Evolutionary conservation across 2,888 invertebrate species (phyloP), one percentile per base, ranked within the genome.

Genomic region (Julus scanicus): DNA sequence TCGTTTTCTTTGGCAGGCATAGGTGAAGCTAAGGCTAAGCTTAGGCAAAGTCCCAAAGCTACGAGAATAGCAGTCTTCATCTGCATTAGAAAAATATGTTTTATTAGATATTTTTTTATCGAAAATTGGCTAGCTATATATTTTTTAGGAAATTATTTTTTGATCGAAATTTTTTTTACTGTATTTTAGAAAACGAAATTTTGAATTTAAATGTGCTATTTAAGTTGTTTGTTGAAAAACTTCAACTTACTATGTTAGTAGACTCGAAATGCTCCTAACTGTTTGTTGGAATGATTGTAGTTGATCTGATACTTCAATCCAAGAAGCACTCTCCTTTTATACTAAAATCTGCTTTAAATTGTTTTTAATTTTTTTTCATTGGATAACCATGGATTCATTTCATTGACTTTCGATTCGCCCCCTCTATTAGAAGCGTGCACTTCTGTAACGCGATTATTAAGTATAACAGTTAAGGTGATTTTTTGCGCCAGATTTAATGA

Each of bases 31-130:
- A 88, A 2, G 9, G 88, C 63, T 40, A 88, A n/a, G 17, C 86
- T 84, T 49, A 88, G 84, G 53, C 88, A 88, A 11, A 88, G 48
- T 15, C 88, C 88, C 17, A 88, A 40, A n/a, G 83, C 80, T 40
- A 83, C 84, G 2, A 88, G 39, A 84, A 84, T 84, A 17, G 39
- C 48, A 11, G n/a, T 29, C 84, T 85, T 44, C 88, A 88, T 49
- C 88, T 88, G 29, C 29, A 48, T 13, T 17, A 44, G 13, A 37
- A n/a, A 29, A 71, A 11, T 5, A 8, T 44, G 3, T 53, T 53
- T 53, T 17, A 53, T 8, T 44, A 44, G 44, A 44, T 44, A 44
- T 44, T 44, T 44, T 44, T 5, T 44, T 44, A 8, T 44, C 6
- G 44, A 44, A 44, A 44, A 44, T 8, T 44, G 5, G 44, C 44